Evolutionary conservation across 2,113 vertebrate species (phyloP).

Genomic region (Chauna torquata): DNA sequence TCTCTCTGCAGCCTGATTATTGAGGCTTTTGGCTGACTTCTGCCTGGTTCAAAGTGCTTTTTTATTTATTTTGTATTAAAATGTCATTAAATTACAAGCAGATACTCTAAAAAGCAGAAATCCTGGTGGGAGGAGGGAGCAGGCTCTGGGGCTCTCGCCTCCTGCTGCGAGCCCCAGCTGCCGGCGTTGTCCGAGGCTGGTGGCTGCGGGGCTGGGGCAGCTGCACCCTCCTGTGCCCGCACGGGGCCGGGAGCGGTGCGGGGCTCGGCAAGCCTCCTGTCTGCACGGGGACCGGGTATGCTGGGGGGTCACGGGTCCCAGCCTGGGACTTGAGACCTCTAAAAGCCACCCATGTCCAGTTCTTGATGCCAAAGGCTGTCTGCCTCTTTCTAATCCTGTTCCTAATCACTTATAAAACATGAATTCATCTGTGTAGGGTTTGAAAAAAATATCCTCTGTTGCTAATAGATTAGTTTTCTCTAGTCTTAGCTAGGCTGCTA

Average conservation of each 20-base stretch:
- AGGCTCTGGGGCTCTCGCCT: not conserved
- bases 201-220: no score
- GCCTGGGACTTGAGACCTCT: not conserved
- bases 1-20: not conserved
- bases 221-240: not conserved
- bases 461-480: not conserved
- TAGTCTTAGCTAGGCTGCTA: not conserved
- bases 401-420: not conserved
- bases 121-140: not conserved
- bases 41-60: not conserved
- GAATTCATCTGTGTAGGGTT: not conserved
- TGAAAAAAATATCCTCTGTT: not conserved
- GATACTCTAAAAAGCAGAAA: not conserved
- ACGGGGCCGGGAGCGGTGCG: fast-evolving
- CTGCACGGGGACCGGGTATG: fast-evolving
- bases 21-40: not conserved
- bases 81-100: constrained; percentile 10
- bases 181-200: fast-evolving
- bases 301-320: not conserved
- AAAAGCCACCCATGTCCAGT: not conserved
- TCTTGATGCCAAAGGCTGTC: not conserved
- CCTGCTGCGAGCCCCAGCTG: not conserved
- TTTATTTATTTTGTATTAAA: not conserved
- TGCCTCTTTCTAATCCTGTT: not conserved
- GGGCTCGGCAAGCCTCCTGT: not conserved